Base-by-base conservation (phyloP, 2,888 invertebrate genomes). In the Anoplius nigerrimus region DNA sequence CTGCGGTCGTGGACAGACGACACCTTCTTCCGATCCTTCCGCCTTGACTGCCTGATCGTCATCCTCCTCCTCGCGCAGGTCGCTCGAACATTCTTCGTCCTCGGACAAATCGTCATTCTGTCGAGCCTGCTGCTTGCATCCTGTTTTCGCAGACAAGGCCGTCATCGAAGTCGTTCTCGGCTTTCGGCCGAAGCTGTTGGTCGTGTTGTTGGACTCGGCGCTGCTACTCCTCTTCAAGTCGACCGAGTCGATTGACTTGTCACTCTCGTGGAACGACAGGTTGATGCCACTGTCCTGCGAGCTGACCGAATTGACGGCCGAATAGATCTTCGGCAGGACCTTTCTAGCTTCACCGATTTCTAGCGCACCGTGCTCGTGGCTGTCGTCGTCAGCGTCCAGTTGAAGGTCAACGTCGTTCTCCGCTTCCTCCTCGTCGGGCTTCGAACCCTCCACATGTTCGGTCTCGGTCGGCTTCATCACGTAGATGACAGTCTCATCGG, bases 241-340 rank as follows among this genome's bases (percentile, higher is more conserved):
- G 0, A 78, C 62, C 0, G 84, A 83, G 20, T 88, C 87, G 0
- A 81, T 74, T 2, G 87, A 91, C n/a, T 92, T 90, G 66, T 94
- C 94, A 13, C 91, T 91, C 77, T 94, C 94, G 57, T 93, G 92
- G 86, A 94, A 94, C 13, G 93, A 92, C 88, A 94, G 90, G 84
- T 94, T 94, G 65, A 95, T 94, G 0, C 94, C 94, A 79, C 94
- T 94, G 84, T 95, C 95, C 86, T 94, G 94, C 4, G 94, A 94
- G 81, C 94, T 94, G 60, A 93, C 91, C 62, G 93, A 93, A 68
- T 92, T 92, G 59, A 93, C 93, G 79, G 93, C 92, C 69, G 93
- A 92, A 87, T 93, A 92, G 24, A 90, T 90, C 79, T 92, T 91
- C 69, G 92, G 82, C 87, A 88, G 72, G 34, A 74, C 90, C 91